phyloP scores from a whole-genome alignment of 2,888 invertebrate species.

The Gerosis bhagava region DNA sequence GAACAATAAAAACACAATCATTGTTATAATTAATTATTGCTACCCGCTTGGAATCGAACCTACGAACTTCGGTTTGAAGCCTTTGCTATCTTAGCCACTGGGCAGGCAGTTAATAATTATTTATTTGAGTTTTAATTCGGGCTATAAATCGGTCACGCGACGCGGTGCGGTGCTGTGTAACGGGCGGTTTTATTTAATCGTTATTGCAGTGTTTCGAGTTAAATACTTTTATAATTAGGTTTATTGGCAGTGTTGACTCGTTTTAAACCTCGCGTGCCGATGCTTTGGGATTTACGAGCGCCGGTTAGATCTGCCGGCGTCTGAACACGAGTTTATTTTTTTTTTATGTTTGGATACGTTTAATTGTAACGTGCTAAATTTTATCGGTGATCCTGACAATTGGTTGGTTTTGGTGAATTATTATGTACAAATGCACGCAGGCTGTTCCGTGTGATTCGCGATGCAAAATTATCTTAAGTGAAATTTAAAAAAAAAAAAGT shows the following conservation, averaged over 20 bases:
- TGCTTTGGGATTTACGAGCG: constrained; percentile 26
- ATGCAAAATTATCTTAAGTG: too few species aligned
- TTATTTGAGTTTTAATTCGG: constrained; percentile 24
- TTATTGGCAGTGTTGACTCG: constrained; percentile 48
- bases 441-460: too few species aligned
- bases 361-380: constrained; percentile 18
- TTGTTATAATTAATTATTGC: too few species aligned
- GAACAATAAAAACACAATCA: too few species aligned
- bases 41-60: too few species aligned
- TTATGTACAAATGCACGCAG: too few species aligned
- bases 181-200: constrained; percentile 24
- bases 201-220: constrained; percentile 31
- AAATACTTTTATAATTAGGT: constrained; percentile 60
- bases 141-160: constrained; percentile 23
- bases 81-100: too few species aligned
- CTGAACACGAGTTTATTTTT: constrained; percentile 1
- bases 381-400: constrained; percentile 23
- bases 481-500: too few species aligned
- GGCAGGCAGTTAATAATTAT: too few species aligned
- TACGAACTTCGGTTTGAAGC: too few species aligned
- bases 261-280: constrained; percentile 45
- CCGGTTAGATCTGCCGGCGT: constrained; percentile 10
- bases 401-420: constrained; percentile 21
- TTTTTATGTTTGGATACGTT: constrained; percentile 15
- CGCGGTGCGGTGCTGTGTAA: too few species aligned